Evolutionary conservation across 1,140 invertebrate genomes (phyloP).

Genomic region (Whitmania pigra): DNA sequence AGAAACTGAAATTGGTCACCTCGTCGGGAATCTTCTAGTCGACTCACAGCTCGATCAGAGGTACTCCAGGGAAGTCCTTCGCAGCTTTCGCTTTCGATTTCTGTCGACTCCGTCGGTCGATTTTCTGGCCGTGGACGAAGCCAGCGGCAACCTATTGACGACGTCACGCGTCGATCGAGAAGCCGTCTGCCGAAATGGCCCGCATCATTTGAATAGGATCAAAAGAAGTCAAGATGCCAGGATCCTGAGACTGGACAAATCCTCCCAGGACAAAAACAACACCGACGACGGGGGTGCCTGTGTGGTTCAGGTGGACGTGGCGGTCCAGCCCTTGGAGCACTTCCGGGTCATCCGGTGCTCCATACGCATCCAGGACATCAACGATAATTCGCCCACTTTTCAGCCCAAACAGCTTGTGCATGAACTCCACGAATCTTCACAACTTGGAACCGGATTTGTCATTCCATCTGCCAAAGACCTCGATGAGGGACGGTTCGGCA

Average conservation of each 20-base stretch:
- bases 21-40: conserved; percentile 7
- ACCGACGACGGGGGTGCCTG: conserved; percentile 14
- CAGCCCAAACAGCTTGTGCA: background rate
- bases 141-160: conserved; percentile 14
- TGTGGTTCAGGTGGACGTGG: conserved; percentile 19
- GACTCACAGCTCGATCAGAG: background rate
- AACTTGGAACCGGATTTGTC: conserved; percentile 17
- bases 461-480: conserved; percentile 19
- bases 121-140: conserved; percentile 18
- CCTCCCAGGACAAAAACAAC: background rate
- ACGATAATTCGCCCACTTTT: conserved; percentile 18
- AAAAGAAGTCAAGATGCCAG: no score
- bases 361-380: conserved; percentile 18
- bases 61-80: conserved; percentile 10
- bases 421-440: conserved; percentile 16
- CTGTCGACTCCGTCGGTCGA: conserved; percentile 16
- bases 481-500: conserved; percentile 6
- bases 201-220: background rate
- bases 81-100: conserved; percentile 19
- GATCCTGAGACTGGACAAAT: no score
- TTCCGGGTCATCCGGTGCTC: conserved; percentile 12
- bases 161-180: conserved; percentile 20
- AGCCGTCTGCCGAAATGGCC: conserved; percentile 5
- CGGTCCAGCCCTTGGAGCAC: conserved; percentile 17
- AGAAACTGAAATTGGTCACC: background rate